A percentile compares a stretch with the other conserved stretches of the same genome.
Evolutionary conservation across 1,140 invertebrate species (phyloP).

Genomic region (Nebria ingens): DNA sequence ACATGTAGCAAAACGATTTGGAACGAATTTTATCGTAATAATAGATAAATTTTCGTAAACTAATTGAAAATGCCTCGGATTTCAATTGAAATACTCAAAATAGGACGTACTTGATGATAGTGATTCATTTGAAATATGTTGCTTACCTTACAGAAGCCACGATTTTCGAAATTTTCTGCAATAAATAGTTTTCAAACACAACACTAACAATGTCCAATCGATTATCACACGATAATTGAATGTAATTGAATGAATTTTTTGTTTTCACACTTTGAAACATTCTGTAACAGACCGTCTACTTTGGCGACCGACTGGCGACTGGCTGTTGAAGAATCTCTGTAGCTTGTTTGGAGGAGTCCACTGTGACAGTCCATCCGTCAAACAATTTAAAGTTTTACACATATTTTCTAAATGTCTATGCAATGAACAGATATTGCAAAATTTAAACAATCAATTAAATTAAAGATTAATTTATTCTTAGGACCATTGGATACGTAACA

Average conservation of each 20-base stretch:
- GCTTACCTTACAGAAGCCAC: slow-evolving; percentile 31
- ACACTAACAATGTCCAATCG: slow-evolving; percentile 18
- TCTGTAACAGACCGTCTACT: slow-evolving; percentile 30
- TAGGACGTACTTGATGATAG: neutral
- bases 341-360: slow-evolving; percentile 35
- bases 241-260: neutral
- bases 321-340: slow-evolving; percentile 31
- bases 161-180: slow-evolving; percentile 16
- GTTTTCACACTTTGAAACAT: slow-evolving; percentile 27
- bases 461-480: too few species aligned
- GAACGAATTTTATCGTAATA: neutral
- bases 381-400: neutral
- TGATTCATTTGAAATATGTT: slow-evolving; percentile 27
- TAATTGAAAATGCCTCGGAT: too few species aligned
- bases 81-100: too few species aligned
- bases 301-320: slow-evolving; percentile 34
- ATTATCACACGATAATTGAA: slow-evolving; percentile 7
- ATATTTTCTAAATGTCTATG: slow-evolving; percentile 1
- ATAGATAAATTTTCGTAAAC: too few species aligned
- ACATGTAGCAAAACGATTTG: neutral
- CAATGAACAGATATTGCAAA: too few species aligned
- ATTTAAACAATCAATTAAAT: too few species aligned
- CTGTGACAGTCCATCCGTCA: slow-evolving; percentile 18
- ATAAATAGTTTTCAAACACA: slow-evolving; percentile 17
- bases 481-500: too few species aligned